Conservation (phyloP, 2,113 vertebrate genomes). For the Corythornis vintsioides region DNA sequence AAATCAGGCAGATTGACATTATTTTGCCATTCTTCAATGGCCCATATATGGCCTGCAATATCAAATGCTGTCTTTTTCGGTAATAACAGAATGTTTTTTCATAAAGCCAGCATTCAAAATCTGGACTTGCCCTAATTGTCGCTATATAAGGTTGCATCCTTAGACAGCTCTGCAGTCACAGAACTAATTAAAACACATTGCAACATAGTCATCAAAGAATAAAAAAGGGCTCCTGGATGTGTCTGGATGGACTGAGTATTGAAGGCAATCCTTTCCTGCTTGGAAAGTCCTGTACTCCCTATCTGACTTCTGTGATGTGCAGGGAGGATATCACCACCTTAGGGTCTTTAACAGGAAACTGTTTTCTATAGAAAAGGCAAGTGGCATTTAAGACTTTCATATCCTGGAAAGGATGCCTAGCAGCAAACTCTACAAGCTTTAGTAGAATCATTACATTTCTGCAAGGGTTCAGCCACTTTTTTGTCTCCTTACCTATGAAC, state of each 20-base stretch:
- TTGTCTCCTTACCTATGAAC: not conserved
- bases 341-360: not conserved
- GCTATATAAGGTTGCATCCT: not conserved
- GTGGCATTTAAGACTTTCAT: not conserved
- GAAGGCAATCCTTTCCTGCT: not conserved
- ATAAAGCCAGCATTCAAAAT: not conserved
- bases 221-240: not conserved
- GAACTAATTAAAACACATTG: not conserved
- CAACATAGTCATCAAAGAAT: not conserved
- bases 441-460: not conserved
- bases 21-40: not conserved
- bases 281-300: not conserved
- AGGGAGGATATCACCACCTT: not conserved
- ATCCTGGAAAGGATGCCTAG: not conserved
- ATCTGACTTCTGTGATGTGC: not conserved
- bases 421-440: not conserved
- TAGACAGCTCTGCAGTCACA: not conserved
- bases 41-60: not conserved
- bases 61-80: not conserved
- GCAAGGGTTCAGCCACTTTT: not conserved
- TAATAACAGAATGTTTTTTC: not conserved
- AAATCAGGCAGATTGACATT: not conserved
- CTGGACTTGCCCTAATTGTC: not conserved
- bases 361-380: not conserved
- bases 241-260: not conserved